phyloP scores from a whole-genome alignment of 1,140 invertebrate species.

The Philotrypesis tridentata region DNA sequence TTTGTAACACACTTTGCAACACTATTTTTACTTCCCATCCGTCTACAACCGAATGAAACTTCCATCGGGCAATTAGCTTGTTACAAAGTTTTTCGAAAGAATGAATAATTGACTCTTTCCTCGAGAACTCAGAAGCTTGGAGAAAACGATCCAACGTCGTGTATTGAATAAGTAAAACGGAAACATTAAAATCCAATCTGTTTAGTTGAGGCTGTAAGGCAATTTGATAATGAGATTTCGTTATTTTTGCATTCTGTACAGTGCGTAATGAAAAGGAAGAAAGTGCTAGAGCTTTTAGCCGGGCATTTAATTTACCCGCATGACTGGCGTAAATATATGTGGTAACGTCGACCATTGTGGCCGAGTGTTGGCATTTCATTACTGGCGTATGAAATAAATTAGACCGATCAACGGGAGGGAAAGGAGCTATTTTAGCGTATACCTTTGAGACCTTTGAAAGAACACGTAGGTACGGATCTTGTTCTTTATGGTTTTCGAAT shows the following conservation, averaged over 20 bases:
- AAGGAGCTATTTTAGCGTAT: not conserved
- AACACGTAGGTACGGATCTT: not conserved
- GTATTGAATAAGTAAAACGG: too few species aligned
- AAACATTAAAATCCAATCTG: too few species aligned
- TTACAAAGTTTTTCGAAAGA: too few species aligned
- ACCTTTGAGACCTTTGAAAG: not conserved
- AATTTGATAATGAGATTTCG: not conserved
- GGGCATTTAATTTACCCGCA: not conserved
- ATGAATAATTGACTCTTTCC: too few species aligned
- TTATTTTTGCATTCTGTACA: not conserved
- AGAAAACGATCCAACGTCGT: too few species aligned
- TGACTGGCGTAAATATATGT: not conserved
- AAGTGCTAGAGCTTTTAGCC: not conserved
- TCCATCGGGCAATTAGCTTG: too few species aligned
- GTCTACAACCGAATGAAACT: too few species aligned
- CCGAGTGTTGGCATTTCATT: conserved; percentile 10
- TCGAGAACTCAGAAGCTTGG: too few species aligned
- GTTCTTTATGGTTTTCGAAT: not conserved
- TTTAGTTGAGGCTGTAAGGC: too few species aligned
- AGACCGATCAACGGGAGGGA: not conserved
- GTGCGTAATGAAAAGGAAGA: not conserved
- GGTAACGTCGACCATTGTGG: not conserved
- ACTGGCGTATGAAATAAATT: conserved; percentile 2
- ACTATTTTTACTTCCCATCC: too few species aligned
- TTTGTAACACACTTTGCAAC: too few species aligned